Percentiles rank a stretch among this genome's conserved stretches.
Conservation (phyloP, 1,140 invertebrate species). For the roundworm (Caenorhabditis elegans) region WBcel235 BX284605.5:14103501-14104000, state of each 20-base stretch:
- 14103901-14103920: slow-evolving; percentile 8
- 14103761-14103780: background rate
- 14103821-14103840: background rate
- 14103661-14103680: background rate
- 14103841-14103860: background rate
- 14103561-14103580: too few species aligned
- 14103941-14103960: background rate
- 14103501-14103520: too few species aligned
- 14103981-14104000: background rate
- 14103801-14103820: slow-evolving; percentile 7
- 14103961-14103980: background rate
- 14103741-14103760: background rate
- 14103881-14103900: background rate
- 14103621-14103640: too few species aligned
- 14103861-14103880: background rate
- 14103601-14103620: too few species aligned
- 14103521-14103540: too few species aligned
- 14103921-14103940: background rate
- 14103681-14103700: background rate
- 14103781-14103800: background rate
- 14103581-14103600: too few species aligned
- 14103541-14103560: too few species aligned
- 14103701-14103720: background rate
- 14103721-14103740: background rate
- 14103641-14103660: background rate